Conservation (phyloP, 2,888 invertebrate species). For the Hydropsyche betteni region DNA sequence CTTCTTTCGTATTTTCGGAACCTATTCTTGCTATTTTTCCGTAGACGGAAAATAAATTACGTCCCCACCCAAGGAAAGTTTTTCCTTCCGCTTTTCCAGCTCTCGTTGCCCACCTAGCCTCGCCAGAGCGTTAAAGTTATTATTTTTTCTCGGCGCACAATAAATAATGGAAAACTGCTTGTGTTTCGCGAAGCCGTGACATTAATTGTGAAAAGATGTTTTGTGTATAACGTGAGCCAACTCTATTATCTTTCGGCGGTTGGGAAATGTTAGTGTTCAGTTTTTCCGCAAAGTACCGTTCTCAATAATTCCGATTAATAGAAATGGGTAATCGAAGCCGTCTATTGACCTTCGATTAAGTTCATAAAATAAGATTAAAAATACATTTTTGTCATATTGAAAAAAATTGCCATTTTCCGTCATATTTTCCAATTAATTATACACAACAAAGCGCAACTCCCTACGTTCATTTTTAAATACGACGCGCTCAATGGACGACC, state of each 20-base stretch:
- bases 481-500: not conserved
- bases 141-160: conserved; percentile 37
- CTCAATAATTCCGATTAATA: too few species aligned
- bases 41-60: conserved; percentile 33
- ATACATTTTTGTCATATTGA: too few species aligned
- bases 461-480: too few species aligned
- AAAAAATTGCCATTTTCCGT: too few species aligned
- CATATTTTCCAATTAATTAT: too few species aligned
- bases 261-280: not conserved
- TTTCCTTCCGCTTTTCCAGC: conserved; percentile 30
- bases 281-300: not conserved
- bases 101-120: conserved; percentile 28
- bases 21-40: conserved; percentile 35
- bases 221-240: conserved; percentile 18
- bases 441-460: too few species aligned
- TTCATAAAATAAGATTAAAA: too few species aligned
- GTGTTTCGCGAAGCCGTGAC: conserved; percentile 43
- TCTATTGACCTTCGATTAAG: too few species aligned
- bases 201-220: conserved; percentile 46
- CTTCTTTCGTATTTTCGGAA: conserved; percentile 33
- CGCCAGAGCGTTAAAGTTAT: conserved; percentile 42
- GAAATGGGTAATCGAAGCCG: too few species aligned
- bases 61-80: conserved; percentile 6
- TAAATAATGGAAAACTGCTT: conserved; percentile 49
- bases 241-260: conserved; percentile 8